These are phyloP conservation scores for Glossosoma conforme DNA, from an alignment of 1,140 invertebrate species.

Conservation along the genomic window DNA sequence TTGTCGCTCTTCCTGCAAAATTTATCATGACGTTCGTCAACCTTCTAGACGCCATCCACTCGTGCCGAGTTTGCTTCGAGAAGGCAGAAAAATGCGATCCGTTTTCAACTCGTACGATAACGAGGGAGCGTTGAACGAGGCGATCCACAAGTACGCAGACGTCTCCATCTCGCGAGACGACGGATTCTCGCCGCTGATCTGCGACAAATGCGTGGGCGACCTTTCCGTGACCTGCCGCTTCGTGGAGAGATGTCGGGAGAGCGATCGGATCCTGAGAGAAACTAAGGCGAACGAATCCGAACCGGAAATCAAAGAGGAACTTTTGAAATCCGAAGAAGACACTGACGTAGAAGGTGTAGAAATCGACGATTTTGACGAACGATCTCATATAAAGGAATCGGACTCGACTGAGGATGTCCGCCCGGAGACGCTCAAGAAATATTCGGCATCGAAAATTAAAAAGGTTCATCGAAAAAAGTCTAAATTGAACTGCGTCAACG, in stretches of 20 bases:
- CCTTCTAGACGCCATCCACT: too few relatives aligned
- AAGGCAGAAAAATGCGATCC: conserved; percentile 34
- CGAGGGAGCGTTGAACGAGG: conserved; percentile 35
- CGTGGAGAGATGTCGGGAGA: conserved; percentile 38
- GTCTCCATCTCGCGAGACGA: conserved; percentile 34
- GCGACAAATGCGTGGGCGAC: conserved; percentile 33
- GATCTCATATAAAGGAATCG: conserved; percentile 8
- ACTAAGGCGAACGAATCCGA: neutral
- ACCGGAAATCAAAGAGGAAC: neutral
- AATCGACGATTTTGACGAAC: neutral
- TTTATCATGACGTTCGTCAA: too few relatives aligned
- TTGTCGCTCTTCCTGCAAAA: too few relatives aligned
- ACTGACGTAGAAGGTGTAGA: neutral
- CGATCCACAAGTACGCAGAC: conserved; percentile 39
- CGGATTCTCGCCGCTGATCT: conserved; percentile 35
- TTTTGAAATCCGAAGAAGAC: neutral
- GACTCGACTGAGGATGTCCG: conserved; percentile 15
- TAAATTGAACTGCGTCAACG: conserved; percentile 47
- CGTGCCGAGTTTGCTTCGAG: conserved; percentile 39
- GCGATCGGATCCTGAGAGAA: conserved; percentile 35
- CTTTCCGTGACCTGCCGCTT: conserved; percentile 35
- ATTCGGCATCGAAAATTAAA: conserved; percentile 44
- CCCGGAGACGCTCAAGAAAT: conserved; percentile 38
- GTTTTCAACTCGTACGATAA: conserved; percentile 37
- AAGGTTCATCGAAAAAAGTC: neutral